Evolutionary conservation across 1,140 invertebrate species (phyloP).

Genomic region (Saccostrea glomerata): DNA sequence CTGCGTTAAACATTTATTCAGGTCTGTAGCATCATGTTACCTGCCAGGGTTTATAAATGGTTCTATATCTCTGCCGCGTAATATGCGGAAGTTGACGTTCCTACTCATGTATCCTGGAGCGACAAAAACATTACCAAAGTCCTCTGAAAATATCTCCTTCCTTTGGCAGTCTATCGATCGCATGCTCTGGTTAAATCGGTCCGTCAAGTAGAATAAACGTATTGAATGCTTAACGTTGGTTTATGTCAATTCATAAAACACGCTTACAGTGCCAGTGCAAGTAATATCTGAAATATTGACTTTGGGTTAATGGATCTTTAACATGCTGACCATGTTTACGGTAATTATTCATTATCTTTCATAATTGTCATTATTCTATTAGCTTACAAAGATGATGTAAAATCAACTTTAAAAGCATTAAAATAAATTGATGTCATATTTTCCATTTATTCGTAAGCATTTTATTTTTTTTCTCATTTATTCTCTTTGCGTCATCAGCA

Average conservation of each 20-base stretch:
- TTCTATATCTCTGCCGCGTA: conserved; percentile 7
- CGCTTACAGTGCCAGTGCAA: not conserved
- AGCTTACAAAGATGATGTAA: too few species aligned
- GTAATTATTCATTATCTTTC: not conserved
- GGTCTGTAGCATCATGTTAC: not conserved
- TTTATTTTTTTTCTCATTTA: not conserved
- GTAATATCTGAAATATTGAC: not conserved
- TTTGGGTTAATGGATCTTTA: not conserved
- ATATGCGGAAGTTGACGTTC: not conserved
- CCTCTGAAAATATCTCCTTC: conserved; percentile 22
- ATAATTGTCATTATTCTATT: not conserved
- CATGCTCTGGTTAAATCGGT: not conserved
- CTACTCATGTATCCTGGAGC: conserved; percentile 1
- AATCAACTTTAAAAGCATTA: not conserved
- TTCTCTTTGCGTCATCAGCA: not conserved
- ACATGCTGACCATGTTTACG: not conserved
- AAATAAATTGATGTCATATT: not conserved
- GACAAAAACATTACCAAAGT: not conserved
- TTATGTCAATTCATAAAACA: conserved; percentile 6
- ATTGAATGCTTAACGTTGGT: not conserved
- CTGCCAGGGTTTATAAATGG: not conserved
- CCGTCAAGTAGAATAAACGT: not conserved
- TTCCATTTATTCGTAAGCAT: not conserved
- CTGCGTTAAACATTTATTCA: not conserved
- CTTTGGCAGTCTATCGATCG: conserved; percentile 17